These are phyloP conservation scores for Cephus nigrinus DNA, from an alignment of 2,888 invertebrate genomes.

Conservation along the genomic window DNA sequence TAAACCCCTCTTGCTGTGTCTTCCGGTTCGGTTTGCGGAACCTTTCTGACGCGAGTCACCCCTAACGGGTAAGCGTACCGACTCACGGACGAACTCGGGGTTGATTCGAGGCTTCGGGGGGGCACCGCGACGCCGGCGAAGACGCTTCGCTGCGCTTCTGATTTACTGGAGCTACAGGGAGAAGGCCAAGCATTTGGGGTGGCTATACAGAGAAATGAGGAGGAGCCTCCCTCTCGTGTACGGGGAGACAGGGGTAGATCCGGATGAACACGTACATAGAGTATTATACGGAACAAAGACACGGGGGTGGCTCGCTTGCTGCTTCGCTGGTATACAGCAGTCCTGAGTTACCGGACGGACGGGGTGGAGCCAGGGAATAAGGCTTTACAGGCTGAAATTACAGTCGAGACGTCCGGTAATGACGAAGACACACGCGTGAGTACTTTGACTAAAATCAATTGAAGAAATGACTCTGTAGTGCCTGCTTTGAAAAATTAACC, in stretches of 20 bases:
- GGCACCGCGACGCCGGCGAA: conserved; percentile 33
- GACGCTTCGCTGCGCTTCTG: conserved; percentile 58
- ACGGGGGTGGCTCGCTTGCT: not conserved
- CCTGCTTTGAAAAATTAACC: not conserved
- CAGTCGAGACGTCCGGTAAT: not conserved
- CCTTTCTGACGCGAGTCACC: conserved; percentile 12
- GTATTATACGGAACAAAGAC: conserved; percentile 9
- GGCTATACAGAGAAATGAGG: conserved; percentile 9
- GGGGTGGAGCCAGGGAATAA: conserved; percentile 26
- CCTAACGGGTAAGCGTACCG: conserved; percentile 31
- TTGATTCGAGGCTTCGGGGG: conserved; percentile 35
- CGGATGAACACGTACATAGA: conserved; percentile 13
- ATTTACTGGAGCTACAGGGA: conserved; percentile 47
- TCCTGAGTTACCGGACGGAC: conserved; percentile 22
- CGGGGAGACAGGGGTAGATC: conserved; percentile 7
- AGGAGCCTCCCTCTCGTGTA: not conserved
- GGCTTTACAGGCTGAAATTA: conserved; percentile 25
- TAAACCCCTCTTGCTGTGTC: conserved; percentile 3
- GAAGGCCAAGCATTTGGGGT: conserved; percentile 12
- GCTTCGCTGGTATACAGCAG: not conserved
- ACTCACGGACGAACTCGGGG: conserved; percentile 32
- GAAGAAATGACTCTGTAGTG: not conserved
- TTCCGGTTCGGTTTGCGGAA: conserved; percentile 5
- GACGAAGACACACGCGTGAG: not conserved
- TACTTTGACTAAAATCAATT: not conserved